Percentiles rank a stretch among this genome's conserved stretches.
Conservation (phyloP, 2,888 invertebrate species). For the Ormyrus labotus region DNA sequence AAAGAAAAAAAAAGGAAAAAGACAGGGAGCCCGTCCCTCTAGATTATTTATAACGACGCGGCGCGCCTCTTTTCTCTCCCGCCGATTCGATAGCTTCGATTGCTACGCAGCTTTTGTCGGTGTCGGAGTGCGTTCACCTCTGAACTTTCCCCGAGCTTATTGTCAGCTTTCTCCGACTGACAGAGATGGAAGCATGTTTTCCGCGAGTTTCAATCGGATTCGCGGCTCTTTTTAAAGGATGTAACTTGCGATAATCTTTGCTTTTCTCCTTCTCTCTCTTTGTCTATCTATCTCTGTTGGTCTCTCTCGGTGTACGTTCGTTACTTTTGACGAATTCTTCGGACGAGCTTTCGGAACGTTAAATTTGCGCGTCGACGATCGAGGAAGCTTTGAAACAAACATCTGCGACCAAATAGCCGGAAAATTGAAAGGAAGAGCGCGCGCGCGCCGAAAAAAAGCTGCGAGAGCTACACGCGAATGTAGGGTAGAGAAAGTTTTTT, state of each 20-base stretch:
- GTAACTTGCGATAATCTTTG: too few relatives aligned
- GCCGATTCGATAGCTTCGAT: not conserved
- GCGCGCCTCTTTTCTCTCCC: not conserved
- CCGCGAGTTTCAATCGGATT: conserved; percentile 17
- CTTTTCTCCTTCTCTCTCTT: too few relatives aligned
- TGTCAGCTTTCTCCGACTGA: conserved; percentile 11
- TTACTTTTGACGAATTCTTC: not conserved
- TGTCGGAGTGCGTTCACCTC: conserved; percentile 23
- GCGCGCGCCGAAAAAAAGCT: too few relatives aligned
- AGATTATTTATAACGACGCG: conserved; percentile 31
- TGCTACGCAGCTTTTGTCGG: conserved; percentile 5
- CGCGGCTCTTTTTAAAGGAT: not conserved
- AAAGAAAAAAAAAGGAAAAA: not conserved
- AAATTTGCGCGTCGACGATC: not conserved
- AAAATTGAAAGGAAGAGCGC: conserved; percentile 12
- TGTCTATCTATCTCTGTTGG: too few relatives aligned
- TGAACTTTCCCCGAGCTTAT: conserved; percentile 24
- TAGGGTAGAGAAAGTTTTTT: too few relatives aligned
- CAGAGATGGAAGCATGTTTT: not conserved
- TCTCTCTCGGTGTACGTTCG: too few relatives aligned
- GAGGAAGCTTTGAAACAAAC: conserved; percentile 7
- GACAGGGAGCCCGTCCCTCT: not conserved
- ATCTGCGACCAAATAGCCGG: conserved; percentile 3
- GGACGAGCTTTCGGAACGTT: not conserved
- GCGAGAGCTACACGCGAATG: too few relatives aligned